These are phyloP conservation scores for Holocentrus rufus DNA, from an alignment of 2,797 vertebrate genomes.

Conservation along the genomic window DNA sequence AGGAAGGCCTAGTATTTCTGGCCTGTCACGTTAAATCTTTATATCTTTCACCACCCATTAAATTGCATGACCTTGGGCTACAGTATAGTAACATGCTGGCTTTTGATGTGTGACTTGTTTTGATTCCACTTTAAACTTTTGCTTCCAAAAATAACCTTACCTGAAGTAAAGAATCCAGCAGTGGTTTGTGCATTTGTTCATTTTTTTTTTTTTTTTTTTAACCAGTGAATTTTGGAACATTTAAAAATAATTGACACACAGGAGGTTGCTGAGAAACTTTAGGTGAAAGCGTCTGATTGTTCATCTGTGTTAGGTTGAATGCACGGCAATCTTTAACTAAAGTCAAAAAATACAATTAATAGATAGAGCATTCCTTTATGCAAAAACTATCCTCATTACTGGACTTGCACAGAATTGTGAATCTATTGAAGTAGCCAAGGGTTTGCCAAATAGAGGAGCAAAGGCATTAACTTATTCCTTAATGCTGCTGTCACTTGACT, in stretches of 20 bases:
- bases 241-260: not conserved
- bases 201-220: not conserved
- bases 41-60: not conserved
- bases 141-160: not conserved
- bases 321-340: not conserved
- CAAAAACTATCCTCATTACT: not conserved
- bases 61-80: not conserved
- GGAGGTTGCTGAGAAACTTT: not conserved
- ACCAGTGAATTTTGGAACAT: not conserved
- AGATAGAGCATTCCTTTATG: not conserved
- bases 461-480: conserved; percentile 9
- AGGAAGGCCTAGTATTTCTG: conserved; percentile 6
- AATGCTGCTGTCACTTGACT: conserved; percentile 27
- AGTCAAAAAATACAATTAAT: not conserved
- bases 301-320: not conserved
- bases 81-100: not conserved
- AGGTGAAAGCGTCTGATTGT: too few relatives aligned
- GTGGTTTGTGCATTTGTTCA: not conserved
- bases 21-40: not conserved
- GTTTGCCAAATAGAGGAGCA: not conserved
- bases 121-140: not conserved
- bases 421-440: not conserved
- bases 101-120: too few relatives aligned
- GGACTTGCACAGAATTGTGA: not conserved
- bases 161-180: too few relatives aligned